Base-by-base conservation (phyloP, 1,140 invertebrate genomes). In the Bombus soroeensis region DNA sequence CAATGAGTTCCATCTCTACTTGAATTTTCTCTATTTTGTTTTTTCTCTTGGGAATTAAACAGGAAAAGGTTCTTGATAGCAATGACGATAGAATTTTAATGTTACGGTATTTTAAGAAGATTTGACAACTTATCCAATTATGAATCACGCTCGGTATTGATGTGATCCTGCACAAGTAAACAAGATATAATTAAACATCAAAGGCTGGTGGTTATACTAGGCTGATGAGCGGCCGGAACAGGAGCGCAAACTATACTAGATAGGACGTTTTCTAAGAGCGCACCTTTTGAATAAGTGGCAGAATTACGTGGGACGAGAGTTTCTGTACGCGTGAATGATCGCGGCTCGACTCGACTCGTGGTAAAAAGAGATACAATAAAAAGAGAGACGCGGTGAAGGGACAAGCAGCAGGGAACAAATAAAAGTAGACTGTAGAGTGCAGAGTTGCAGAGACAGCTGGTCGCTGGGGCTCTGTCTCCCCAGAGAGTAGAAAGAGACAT, bases 361-460 rank as follows among this genome's bases (percentile, higher is more conserved):
- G 57, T 37, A 37, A 47, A 66, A 76, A 41, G n/a, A 28, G 32
- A 41, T 39, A 37, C 15, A 32, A 28, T 37, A 22, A 4, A 22
- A 12, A 32, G 72, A n/a, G 64, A 70, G 75, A 75, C 72, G 64
- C 41, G 43, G 68, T 59, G 41, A 43, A 71, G 37, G 34, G 73
- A 59, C 39, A 78, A 72, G 57, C 53, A 25, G 32, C 64, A 75
- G 83, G 88, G 83, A 47, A 78, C 87, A 57, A 89, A 89, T 88
- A 89, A 89, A 89, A 88, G 87, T 83, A 85, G 77, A 89, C 66
- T 79, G 78, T 62, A 37, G 88, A 53, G 18, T 22, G 47, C 47
- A 53, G 47, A 53, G 18, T 53, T 53, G 47, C 47, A 22, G 47
- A 86, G 88, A 88, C 88, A 89, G 88, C 88, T 89, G 88, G 88